Base-by-base conservation (phyloP, 2,888 invertebrate species). In the Nudaria mundana region DNA sequence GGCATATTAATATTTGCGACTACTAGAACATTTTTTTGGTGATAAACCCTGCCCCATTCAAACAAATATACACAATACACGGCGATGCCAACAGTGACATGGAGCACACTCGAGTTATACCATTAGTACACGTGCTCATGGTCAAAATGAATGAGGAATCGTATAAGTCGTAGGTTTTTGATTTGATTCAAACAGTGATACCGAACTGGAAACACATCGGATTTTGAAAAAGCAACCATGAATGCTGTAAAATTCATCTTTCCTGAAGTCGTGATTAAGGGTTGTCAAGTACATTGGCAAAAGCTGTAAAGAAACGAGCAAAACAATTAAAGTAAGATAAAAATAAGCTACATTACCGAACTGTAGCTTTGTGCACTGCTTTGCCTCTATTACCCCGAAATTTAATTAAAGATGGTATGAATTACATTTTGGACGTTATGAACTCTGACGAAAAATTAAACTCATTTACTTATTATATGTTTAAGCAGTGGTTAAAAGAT, bases 401-500 rank as follows among this genome's bases (percentile, higher is more conserved):
- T 10, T 35, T 20, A 6, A 31, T 35, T 44, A 40, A 23, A 31
- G 31, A 29, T 36, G 20, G 20, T 20, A 20, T 39, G 39, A 39
- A 44, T 23, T 29, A 36, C 15, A 10, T 32, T 20, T 3, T 20
- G 20, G 5, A 20, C 5, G 20, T 20, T 20, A 20, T 20, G 30
- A 39, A 36, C 7, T 24, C 29, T 24, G 14, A 29, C 14, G 40
- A 14, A 10, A 40, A 40, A 23, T 10, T 35, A 36, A n/a, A 24
- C 10, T 10, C 22, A 36, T 44, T 44, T 30, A 40, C 40, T 14
- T 14, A 44, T 30, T 44, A 20, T 32, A 44, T 40, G 40, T 36
- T 40, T 10, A 26, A 37, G 11, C 40, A 41, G 26, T 41, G 45
- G 41, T 11, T 45, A n/a, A 37, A 45, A 5, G 7, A 45, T 26